These are phyloP conservation scores for Allacma fusca DNA, from an alignment of 2,888 invertebrate genomes.

Conservation along the genomic window DNA sequence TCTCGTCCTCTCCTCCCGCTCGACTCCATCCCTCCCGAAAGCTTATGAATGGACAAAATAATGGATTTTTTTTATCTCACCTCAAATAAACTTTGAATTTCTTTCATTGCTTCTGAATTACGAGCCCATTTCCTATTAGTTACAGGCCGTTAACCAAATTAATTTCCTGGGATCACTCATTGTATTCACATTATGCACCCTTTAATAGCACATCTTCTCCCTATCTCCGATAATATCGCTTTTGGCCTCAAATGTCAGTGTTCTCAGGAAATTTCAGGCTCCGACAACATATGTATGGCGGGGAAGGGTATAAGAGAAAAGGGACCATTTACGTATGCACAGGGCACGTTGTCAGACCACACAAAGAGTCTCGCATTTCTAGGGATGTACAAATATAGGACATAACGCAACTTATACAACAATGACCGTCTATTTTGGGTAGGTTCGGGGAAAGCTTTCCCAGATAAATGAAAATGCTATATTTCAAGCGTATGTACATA, in stretches of 20 bases:
- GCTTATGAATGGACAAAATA: constrained; percentile 21
- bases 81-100: constrained; percentile 20
- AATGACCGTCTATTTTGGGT: no score
- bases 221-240: background rate
- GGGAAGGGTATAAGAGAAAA: no score
- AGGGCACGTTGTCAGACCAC: no score
- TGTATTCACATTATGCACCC: background rate
- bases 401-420: no score
- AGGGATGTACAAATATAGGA: no score
- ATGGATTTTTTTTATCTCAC: constrained; percentile 10
- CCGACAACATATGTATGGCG: background rate
- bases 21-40: background rate
- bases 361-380: no score
- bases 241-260: background rate
- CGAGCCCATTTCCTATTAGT: background rate
- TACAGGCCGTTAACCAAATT: constrained; percentile 16
- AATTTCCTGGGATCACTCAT: constrained; percentile 13
- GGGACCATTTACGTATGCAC: no score
- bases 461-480: no score
- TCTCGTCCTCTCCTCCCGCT: background rate
- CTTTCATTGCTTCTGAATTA: constrained; percentile 6
- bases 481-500: no score
- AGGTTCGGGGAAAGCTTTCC: no score
- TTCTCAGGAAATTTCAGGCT: constrained; percentile 14
- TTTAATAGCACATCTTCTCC: background rate